Evolutionary conservation across 2,797 vertebrate genomes (phyloP), one percentile per base, ranked within the genome.

Genomic region (Rousettus madagascariensis): DNA sequence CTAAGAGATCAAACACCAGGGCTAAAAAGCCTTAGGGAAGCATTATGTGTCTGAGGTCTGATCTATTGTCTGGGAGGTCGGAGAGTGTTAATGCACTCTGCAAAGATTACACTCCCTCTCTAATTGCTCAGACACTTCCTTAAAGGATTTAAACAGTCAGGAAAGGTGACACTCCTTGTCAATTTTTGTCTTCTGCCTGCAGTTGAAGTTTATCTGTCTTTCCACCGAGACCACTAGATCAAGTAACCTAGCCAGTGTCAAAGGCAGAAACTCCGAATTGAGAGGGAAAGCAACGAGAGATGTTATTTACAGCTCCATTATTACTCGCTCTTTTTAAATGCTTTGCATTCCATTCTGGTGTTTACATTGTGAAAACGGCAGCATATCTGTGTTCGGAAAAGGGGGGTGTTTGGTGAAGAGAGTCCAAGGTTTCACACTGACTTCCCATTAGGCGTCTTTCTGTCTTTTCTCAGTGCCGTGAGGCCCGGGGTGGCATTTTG

Each of bases 61-160:
- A 99, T 99, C 99, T 99, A 99, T 99, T 99, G 99, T 99, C 99
- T 98, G 98, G 97, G 98, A 99, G 99, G 99, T 99, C 98, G 98
- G 98, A 98, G 98, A 98, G 99, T 99, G 99, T 99, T 99, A 99
- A 99, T 99, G 99, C 99, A 99, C 98, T 99, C 99, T 98, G 99
- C 99, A 98, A 98, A 99, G 99, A 99, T 99, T 99, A 99, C 99
- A 99, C 99, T 99, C 98, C 98, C 98, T 97, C 99, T 99, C 98
- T 98, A 98, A 98, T 98, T 98, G 98, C 98, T 98, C 97, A 91
- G 95, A 95, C 97, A 98, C 98, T 98, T 98, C 98, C 98, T 98
- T 98, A 98, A 98, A 98, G 98, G 98, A 98, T 98, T 98, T 98
- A 97, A 98, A 97, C 98, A 98, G 98, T 98, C 98, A 51, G 98